phyloP scores from a whole-genome alignment of 2,888 invertebrate species.

The Stegana nigrithorax region DNA sequence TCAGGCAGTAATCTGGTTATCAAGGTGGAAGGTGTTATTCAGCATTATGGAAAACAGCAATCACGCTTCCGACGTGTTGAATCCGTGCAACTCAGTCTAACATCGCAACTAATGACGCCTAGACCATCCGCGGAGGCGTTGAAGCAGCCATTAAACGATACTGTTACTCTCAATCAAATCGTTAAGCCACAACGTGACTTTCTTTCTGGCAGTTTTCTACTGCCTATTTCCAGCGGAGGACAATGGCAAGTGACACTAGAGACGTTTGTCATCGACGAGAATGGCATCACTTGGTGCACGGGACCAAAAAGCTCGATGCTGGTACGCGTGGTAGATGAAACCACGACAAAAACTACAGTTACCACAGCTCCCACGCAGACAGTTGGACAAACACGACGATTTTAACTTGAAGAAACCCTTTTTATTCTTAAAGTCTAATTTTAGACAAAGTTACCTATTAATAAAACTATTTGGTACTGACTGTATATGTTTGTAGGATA shows the following conservation, averaged over 20 bases:
- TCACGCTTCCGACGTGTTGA: slow-evolving; percentile 79
- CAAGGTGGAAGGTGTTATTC: slow-evolving; percentile 93
- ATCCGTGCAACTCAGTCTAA: slow-evolving; percentile 78
- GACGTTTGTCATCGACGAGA: slow-evolving; percentile 86
- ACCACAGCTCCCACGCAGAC: slow-evolving; percentile 51
- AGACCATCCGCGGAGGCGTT: slow-evolving; percentile 48
- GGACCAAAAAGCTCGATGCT: slow-evolving; percentile 78
- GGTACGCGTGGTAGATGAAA: slow-evolving; percentile 68
- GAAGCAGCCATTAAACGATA: slow-evolving; percentile 58
- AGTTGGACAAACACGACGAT: slow-evolving; percentile 51
- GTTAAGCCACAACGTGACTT: slow-evolving; percentile 93
- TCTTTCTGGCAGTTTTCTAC: slow-evolving; percentile 91
- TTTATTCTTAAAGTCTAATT: no score
- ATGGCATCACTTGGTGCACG: slow-evolving; percentile 89
- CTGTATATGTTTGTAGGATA: no score
- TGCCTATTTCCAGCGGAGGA: slow-evolving; percentile 73
- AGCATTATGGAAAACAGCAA: slow-evolving; percentile 75
- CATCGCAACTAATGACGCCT: slow-evolving; percentile 73
- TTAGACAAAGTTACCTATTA: no score
- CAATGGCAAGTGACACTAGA: slow-evolving; percentile 84
- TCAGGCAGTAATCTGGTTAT: slow-evolving; percentile 88
- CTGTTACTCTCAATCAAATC: slow-evolving; percentile 78
- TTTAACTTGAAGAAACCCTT: slow-evolving; percentile 34
- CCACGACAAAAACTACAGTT: slow-evolving; percentile 53
- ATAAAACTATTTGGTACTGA: no score